Evolutionary conservation across 2,888 invertebrate species (phyloP).

Genomic region (Ophraella communa): DNA sequence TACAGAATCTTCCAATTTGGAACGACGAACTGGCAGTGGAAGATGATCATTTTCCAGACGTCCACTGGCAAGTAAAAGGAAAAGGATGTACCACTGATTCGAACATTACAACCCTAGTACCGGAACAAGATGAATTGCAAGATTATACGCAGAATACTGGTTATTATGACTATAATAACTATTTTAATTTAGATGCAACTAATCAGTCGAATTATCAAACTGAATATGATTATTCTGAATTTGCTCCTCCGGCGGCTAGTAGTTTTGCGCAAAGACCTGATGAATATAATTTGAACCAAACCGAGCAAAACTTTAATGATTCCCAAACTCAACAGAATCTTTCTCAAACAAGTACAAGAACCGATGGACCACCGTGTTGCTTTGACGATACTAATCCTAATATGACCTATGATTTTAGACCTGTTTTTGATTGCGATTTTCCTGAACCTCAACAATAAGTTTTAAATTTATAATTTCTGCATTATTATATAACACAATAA

Average conservation of each 20-base stretch:
- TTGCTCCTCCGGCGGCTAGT: not conserved
- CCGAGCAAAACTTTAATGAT: not conserved
- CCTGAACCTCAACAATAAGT: not conserved
- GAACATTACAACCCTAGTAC: not conserved
- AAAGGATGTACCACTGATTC: not conserved
- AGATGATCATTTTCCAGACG: not conserved
- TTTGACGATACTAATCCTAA: not conserved
- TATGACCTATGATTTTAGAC: not conserved
- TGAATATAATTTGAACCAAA: not conserved
- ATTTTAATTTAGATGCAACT: not conserved
- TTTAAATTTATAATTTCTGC: not conserved
- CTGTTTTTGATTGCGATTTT: not conserved
- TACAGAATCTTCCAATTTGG: conserved; percentile 27
- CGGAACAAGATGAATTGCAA: not conserved
- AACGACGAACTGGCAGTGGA: conserved; percentile 22
- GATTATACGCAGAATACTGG: not conserved
- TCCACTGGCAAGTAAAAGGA: not conserved
- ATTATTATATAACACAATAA: no score
- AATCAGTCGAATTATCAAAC: not conserved
- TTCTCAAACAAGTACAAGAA: not conserved
- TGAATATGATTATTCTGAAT: no score
- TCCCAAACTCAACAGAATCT: not conserved
- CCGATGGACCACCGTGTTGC: not conserved
- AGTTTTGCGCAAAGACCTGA: not conserved
- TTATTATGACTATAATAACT: not conserved